These are phyloP conservation scores for Tamandua tetradactyla DNA, from an alignment of 2,797 vertebrate species.

Conservation along the genomic window DNA sequence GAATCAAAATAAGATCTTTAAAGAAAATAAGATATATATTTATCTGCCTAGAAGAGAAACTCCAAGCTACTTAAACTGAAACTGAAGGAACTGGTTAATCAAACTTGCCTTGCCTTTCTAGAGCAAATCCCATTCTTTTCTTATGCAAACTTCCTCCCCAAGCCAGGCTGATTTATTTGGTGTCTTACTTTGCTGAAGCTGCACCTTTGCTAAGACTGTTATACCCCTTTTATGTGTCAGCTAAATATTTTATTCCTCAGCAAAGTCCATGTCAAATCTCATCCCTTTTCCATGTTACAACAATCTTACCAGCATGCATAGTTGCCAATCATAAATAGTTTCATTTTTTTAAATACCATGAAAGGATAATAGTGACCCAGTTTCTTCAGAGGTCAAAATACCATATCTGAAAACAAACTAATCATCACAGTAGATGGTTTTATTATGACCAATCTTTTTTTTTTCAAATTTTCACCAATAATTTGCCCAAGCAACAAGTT, in stretches of 20 bases:
- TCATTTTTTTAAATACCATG: neutral
- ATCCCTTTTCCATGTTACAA: neutral
- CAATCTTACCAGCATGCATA: neutral
- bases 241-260: neutral
- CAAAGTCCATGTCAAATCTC: neutral
- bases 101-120: neutral
- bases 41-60: neutral
- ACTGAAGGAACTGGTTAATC: neutral
- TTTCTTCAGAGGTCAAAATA: neutral
- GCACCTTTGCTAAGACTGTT: neutral
- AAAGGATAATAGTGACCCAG: neutral
- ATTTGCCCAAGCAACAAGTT: neutral
- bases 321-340: neutral
- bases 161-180: neutral
- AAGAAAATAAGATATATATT: neutral
- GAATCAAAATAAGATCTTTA: neutral
- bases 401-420: neutral
- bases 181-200: neutral
- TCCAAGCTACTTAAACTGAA: neutral
- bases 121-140: neutral
- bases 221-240: neutral
- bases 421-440: neutral
- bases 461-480: neutral
- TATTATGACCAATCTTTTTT: neutral
- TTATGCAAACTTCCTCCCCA: neutral